Evolutionary conservation across 2,888 invertebrate genomes (phyloP), one percentile per base, ranked within the genome.

Genomic region (Catocala fraxini): DNA sequence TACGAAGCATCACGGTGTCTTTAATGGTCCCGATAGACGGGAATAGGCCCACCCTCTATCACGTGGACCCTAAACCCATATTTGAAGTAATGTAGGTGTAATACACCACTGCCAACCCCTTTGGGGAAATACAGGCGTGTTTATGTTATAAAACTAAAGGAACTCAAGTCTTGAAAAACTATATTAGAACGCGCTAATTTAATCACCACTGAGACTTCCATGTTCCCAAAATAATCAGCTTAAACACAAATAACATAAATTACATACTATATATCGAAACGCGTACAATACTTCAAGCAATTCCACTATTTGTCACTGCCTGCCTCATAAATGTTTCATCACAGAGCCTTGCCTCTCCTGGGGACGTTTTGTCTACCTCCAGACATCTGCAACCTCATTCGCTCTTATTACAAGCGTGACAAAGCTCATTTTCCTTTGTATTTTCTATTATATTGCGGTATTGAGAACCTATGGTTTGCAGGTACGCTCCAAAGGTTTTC

Each of bases 251-350:
- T 35, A 54, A 54, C 13, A 48, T 41, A 52, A 56, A 59, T 42
- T 51, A 61, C 59, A 51, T 67, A 48, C 59, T 55, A 65, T 55
- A 58, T 7, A 51, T 51, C 51, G 54, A 45, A 54, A 57, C 61
- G 56, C 42, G 60, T 55, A 63, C 56, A 68, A 74, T 71, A 69
- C 65, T 74, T 68, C 59, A 63, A 59, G 59, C 61, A 63, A 54
- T 69, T 64, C 75, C 54, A 60, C 75, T 74, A 75, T 77, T 75
- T 75, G 78, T 77, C 78, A 67, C 71, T 46, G 75, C 57, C 66
- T 46, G 56, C 48, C 78, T 75, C 75, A 75, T 75, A 77, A 77
- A 75, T 75, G 78, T 75, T 75, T 75, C 78, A 75, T 75, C 75
- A 64, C 77, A 43, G 51, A 58, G 55, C 62, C 35, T 59, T 51